Evolutionary conservation across 2,888 invertebrate genomes (phyloP), one percentile per base, ranked within the genome.

Genomic region (Tipula confusa): DNA sequence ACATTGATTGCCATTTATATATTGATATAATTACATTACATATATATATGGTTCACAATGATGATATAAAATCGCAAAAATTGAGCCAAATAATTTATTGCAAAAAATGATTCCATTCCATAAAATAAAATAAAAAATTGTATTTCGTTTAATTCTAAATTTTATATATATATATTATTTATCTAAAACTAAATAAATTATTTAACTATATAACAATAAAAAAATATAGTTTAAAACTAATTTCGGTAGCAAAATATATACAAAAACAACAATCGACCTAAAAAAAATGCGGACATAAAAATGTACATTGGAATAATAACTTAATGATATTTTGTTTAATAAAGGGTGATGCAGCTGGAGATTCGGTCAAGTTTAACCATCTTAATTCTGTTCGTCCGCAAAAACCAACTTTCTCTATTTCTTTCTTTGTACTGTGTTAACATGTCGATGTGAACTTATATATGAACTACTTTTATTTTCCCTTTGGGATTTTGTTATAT

Each of bases 121-220:
- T 4, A 38, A 13, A 38, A 64, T 11, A 64, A 64, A 24, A 64
- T 24, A 7, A 18, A 48, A 48, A 48, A 9, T 24, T 24, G 64
- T 11, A 64, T n/a, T 4, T 24, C 13, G 64, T 64, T 64, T 64
- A 64, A 64, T 64, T 64, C 64, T 64, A 64, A 64, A 64, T 64
- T 64, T n/a, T n/a, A n/a, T n/a, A n/a, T n/a, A n/a, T 24, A 64
- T 64, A 64, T 11, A 64, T 64, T 64, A 64, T 64, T 64, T 64
- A 64, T 64, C 64, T 64, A 64, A 64, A 64, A 64, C 64, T 64
- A 64, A 64, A 64, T 64, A 64, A 64, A 64, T 64, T 64, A 64
- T 64, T 64, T 64, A 6, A 64, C 64, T 64, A 64, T 24, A 64
- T 24, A 64, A 24, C 64, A 64, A 64, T 64, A 64, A 64, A 64